These are phyloP conservation scores for Trichonephila inaurata DNA, from an alignment of 1,140 invertebrate genomes.

Conservation along the genomic window DNA sequence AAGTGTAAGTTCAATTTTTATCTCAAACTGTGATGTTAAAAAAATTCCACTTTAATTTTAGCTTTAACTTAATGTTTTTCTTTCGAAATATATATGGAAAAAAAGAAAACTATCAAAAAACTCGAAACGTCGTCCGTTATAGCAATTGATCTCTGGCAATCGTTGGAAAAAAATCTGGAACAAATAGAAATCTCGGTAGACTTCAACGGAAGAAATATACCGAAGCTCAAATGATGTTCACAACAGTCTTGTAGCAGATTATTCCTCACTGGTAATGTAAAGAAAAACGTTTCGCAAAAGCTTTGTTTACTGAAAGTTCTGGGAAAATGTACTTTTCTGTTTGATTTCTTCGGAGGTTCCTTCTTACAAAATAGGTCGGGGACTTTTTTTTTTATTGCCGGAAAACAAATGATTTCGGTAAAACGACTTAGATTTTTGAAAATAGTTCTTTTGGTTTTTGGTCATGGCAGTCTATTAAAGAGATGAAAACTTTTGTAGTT, in stretches of 20 bases:
- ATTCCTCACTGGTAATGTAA: conserved; percentile 2
- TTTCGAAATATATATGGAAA: background rate
- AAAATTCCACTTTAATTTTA: no score
- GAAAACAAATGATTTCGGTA: background rate
- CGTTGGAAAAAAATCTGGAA: background rate
- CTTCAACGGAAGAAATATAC: conserved; percentile 21
- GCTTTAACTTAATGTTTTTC: no score
- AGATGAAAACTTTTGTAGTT: background rate
- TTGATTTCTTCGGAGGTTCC: background rate
- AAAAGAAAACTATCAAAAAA: background rate
- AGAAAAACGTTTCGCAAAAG: conserved; percentile 3
- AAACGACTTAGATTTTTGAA: background rate
- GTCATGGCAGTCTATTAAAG: background rate
- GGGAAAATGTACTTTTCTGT: background rate
- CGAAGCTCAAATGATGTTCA: conserved; percentile 35
- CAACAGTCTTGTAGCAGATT: conserved; percentile 6
- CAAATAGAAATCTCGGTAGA: conserved; percentile 31
- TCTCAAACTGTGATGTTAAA: no score
- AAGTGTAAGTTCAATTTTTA: no score
- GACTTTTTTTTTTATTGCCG: background rate
- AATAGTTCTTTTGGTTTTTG: background rate
- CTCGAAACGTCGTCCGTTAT: background rate
- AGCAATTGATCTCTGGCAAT: background rate
- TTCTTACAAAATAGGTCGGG: background rate
- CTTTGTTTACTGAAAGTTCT: conserved; percentile 36